Percentiles rank a stretch among this genome's conserved stretches.
phyloP scores from a whole-genome alignment of 2,113 vertebrate species.

The human (Homo sapiens) region DNA sequence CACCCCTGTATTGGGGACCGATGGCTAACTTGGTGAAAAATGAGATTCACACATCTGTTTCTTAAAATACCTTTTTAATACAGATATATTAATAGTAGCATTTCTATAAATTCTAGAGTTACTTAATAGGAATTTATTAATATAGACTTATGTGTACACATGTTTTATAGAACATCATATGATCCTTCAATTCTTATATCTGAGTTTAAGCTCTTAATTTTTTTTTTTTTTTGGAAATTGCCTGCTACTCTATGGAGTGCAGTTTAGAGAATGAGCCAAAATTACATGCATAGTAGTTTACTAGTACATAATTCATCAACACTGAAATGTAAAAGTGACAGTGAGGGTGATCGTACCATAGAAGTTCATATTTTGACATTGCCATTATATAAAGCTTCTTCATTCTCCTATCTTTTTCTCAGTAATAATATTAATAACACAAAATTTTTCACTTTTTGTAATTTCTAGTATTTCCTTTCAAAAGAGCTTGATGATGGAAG shows the following conservation, averaged over 20 bases:
- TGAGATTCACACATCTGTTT: not conserved
- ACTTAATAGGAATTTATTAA: not conserved
- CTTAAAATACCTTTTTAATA: not conserved
- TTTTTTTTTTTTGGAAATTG: not conserved
- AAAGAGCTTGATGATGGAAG: too few relatives aligned
- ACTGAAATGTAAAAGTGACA: not conserved
- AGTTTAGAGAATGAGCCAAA: not conserved
- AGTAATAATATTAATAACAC: not conserved
- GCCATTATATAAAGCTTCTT: not conserved
- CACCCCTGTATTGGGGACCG: not conserved
- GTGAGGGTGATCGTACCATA: not conserved
- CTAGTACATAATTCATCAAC: not conserved
- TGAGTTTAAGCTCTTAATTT: not conserved
- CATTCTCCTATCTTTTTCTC: not conserved
- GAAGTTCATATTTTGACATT: not conserved
- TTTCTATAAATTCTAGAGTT: not conserved
- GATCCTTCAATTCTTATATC: not conserved
- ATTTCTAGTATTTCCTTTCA: too few relatives aligned
- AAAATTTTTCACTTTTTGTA: too few relatives aligned
- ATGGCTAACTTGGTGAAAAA: conserved; percentile 27
- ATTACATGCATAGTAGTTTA: not conserved
- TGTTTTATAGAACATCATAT: not conserved
- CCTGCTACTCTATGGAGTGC: not conserved
- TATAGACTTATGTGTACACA: not conserved
- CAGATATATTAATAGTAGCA: not conserved